These are phyloP conservation scores for Aspidiotus rigidus DNA, from an alignment of 2,888 invertebrate species.

Conservation along the genomic window DNA sequence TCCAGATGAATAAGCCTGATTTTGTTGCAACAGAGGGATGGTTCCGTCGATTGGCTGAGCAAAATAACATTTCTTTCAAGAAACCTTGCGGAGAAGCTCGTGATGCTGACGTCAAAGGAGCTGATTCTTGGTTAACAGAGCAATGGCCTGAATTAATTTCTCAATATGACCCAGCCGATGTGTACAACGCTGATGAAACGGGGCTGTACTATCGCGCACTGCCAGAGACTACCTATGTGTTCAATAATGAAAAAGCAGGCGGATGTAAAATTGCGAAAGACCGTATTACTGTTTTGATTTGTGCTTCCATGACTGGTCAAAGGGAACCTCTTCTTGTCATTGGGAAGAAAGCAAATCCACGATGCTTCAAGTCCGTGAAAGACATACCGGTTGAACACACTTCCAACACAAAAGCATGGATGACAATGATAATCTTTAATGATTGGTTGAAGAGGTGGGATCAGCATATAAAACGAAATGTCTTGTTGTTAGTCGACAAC, in stretches of 20 bases:
- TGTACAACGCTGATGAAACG: slow-evolving; percentile 10
- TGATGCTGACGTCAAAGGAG: not conserved
- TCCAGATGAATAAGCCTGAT: no score
- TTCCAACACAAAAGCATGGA: slow-evolving; percentile 37
- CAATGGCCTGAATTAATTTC: not conserved
- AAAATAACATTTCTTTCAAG: not conserved
- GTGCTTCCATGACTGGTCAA: slow-evolving; percentile 41
- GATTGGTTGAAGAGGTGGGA: slow-evolving; percentile 17
- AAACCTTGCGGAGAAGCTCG: not conserved
- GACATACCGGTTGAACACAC: slow-evolving; percentile 38
- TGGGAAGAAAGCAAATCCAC: slow-evolving; percentile 41
- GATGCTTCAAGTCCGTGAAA: slow-evolving; percentile 41
- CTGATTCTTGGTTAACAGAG: not conserved
- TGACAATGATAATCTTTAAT: slow-evolving; percentile 24
- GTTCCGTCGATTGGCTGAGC: no score
- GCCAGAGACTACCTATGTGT: slow-evolving; percentile 18
- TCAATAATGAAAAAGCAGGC: slow-evolving; percentile 40
- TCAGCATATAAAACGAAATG: slow-evolving; percentile 39
- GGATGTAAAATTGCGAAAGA: slow-evolving; percentile 40
- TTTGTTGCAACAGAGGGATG: no score
- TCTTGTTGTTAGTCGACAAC: slow-evolving; percentile 40
- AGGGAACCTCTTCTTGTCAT: slow-evolving; percentile 41
- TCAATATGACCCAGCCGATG: not conserved
- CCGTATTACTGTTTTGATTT: slow-evolving; percentile 40
- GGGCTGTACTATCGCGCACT: slow-evolving; percentile 1